These are phyloP conservation scores for Drosophila eugracilis DNA, from an alignment of 1,140 invertebrate species.

Conservation along the genomic window DNA sequence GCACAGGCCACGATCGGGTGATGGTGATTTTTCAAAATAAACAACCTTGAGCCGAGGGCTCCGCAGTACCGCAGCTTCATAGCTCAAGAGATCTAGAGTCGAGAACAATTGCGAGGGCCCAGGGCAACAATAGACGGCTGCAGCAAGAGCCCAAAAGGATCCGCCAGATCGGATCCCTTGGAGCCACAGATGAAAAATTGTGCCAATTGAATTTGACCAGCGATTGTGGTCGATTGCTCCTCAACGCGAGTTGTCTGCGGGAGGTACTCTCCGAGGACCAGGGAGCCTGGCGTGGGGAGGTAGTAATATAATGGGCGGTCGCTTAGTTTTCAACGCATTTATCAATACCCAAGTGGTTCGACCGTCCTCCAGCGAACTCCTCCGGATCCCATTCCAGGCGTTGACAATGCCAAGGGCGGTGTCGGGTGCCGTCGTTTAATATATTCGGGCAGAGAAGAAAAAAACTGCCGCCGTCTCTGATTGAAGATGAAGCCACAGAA, in stretches of 20 bases:
- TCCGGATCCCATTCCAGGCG: slow-evolving; percentile 36
- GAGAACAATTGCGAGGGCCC: slow-evolving; percentile 48
- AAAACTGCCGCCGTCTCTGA: slow-evolving; percentile 44
- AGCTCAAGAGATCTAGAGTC: slow-evolving; percentile 32
- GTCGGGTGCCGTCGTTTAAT: slow-evolving; percentile 31
- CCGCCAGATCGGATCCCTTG: slow-evolving; percentile 63
- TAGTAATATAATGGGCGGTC: slow-evolving; percentile 78
- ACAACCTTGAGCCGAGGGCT: slow-evolving; percentile 72
- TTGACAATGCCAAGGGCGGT: slow-evolving; percentile 70
- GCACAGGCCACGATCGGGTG: slow-evolving; percentile 65
- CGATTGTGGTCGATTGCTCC: slow-evolving; percentile 65
- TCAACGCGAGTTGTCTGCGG: slow-evolving; percentile 36
- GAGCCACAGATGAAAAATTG: slow-evolving; percentile 79
- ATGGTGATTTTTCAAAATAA: slow-evolving; percentile 83
- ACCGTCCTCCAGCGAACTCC: slow-evolving; percentile 10
- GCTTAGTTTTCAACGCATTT: slow-evolving; percentile 82
- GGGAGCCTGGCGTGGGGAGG: slow-evolving; percentile 10
- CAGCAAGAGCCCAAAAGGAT: slow-evolving; percentile 44
- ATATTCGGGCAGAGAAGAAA: slow-evolving; percentile 26
- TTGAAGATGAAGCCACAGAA: slow-evolving; percentile 52
- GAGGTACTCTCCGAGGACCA: slow-evolving; percentile 10
- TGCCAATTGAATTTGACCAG: slow-evolving; percentile 81
- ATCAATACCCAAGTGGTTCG: slow-evolving; percentile 78
- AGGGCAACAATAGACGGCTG: slow-evolving; percentile 67
- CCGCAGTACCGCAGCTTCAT: slow-evolving; percentile 37